Percentiles rank a stretch among this genome's conserved stretches.
Evolutionary conservation across 2,113 vertebrate species (phyloP).

Genomic region (Dermatemys mawii): DNA sequence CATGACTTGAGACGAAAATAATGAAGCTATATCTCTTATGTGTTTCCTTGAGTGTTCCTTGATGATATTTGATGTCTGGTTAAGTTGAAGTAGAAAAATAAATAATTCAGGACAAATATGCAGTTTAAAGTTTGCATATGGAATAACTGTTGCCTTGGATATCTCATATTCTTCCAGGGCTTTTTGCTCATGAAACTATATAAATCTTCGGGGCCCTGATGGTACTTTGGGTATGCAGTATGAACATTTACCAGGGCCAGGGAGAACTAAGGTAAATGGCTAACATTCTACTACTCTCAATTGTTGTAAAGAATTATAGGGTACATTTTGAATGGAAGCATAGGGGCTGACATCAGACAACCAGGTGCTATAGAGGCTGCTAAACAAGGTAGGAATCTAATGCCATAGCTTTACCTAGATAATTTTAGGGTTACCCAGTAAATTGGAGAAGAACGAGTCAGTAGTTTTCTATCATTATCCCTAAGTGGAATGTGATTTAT

Average conservation of each 20-base stretch:
- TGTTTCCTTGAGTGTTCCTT: not conserved
- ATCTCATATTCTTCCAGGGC: not conserved
- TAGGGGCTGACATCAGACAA: not conserved
- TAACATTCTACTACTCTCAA: not conserved
- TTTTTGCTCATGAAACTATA: not conserved
- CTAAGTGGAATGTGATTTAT: not conserved
- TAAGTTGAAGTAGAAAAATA: not conserved
- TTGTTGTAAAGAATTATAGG: not conserved
- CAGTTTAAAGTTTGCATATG: not conserved
- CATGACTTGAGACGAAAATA: not conserved
- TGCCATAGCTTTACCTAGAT: not conserved
- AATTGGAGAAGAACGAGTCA: not conserved
- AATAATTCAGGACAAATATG: not conserved
- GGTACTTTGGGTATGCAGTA: not conserved
- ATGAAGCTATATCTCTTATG: not conserved
- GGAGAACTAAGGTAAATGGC: not conserved
- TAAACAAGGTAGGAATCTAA: not conserved
- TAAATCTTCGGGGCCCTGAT: not conserved
- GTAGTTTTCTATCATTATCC: not conserved
- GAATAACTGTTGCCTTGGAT: not conserved
- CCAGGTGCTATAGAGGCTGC: not conserved
- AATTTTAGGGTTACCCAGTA: not conserved
- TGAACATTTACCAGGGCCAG: no score
- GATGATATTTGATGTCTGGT: not conserved
- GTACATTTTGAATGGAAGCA: not conserved